Conservation (phyloP, 1,140 invertebrate genomes). For the Brevipalpus yothersi region DNA sequence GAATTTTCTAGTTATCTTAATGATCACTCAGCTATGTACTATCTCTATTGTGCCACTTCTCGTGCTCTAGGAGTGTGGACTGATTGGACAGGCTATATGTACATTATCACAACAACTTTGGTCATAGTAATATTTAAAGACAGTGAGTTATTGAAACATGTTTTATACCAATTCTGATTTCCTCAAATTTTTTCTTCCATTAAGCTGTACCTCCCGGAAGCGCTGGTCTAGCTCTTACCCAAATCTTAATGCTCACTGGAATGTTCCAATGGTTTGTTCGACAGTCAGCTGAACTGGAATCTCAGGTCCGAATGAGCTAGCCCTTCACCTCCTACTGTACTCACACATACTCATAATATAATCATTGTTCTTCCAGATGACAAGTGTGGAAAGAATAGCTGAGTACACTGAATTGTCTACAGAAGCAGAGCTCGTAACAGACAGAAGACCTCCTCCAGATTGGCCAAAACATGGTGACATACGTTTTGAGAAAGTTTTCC, state of each 20-base stretch:
- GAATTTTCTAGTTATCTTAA: constrained; percentile 23
- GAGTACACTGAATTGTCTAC: constrained; percentile 45
- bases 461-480: constrained; percentile 45
- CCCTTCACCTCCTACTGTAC: too few relatives aligned
- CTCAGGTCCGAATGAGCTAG: constrained; percentile 16
- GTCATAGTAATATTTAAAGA: constrained; percentile 2
- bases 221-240: constrained; percentile 1
- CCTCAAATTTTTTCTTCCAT: too few relatives aligned
- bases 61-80: constrained; percentile 59
- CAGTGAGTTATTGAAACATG: not conserved
- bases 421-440: constrained; percentile 26
- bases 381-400: constrained; percentile 41
- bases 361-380: constrained; percentile 26
- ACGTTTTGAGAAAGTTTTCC: constrained; percentile 32
- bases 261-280: constrained; percentile 44
- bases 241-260: constrained; percentile 1
- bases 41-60: constrained; percentile 41
- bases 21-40: constrained; percentile 26
- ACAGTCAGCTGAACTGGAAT: constrained; percentile 51
- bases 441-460: constrained; percentile 31
- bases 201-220: not conserved
- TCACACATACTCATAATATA: too few relatives aligned
- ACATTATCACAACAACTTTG: constrained; percentile 28
- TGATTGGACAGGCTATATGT: constrained; percentile 40
- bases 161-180: too few relatives aligned